Evolutionary conservation across 1,140 invertebrate species (phyloP).

Genomic region (Sminthurides bifidus): DNA sequence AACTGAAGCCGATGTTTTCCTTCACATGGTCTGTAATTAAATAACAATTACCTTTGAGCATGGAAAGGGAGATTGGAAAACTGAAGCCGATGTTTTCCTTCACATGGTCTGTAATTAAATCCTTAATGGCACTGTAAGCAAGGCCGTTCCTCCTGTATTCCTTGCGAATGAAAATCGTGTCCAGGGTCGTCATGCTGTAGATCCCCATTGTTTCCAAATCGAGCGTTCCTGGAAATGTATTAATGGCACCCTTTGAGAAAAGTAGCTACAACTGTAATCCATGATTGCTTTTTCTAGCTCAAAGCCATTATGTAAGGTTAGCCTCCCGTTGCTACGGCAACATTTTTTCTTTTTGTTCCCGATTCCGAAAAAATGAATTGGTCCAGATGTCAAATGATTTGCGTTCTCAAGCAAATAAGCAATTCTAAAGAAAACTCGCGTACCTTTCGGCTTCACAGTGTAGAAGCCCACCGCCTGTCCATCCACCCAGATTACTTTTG

Average conservation of each 20-base stretch:
- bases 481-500: constrained; percentile 32
- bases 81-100: constrained; percentile 35
- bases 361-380: background rate
- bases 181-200: constrained; percentile 35
- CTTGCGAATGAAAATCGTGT: constrained; percentile 35
- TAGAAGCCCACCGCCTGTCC: constrained; percentile 33
- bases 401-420: background rate
- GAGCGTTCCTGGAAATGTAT: constrained; percentile 30
- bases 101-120: constrained; percentile 28
- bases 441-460: constrained; percentile 33
- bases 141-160: constrained; percentile 32
- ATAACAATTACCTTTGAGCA: constrained; percentile 35
- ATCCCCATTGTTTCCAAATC: constrained; percentile 30
- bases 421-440: background rate
- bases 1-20: background rate
- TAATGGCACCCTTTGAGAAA: too few species aligned
- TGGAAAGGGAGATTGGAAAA: constrained; percentile 34
- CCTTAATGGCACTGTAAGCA: constrained; percentile 29
- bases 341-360: too few species aligned
- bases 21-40: background rate
- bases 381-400: background rate
- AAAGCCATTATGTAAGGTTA: too few species aligned
- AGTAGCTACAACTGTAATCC: too few species aligned
- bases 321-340: too few species aligned
- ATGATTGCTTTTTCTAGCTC: too few species aligned